Base-by-base conservation (phyloP, 2,888 invertebrate species). In the Cephus nigrinus region DNA sequence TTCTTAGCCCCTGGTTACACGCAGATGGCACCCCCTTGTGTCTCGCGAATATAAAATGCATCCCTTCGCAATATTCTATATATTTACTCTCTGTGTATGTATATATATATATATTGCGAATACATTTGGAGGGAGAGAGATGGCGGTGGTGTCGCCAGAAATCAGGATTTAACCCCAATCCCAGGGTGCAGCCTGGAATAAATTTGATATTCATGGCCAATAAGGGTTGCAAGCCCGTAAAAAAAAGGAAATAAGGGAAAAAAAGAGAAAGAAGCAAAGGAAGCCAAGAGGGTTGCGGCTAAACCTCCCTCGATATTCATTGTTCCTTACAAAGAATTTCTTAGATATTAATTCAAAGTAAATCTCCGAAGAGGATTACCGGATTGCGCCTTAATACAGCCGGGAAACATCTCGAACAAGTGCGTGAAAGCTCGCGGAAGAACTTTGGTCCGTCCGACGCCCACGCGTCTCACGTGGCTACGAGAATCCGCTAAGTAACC, bases 141-240 rank as follows among this genome's bases (percentile, higher is more conserved):
- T 35, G 73, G 55, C 55, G 34, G 33, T 69, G 77, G 68, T 69
- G 68, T 75, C 77, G 77, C 69, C 75, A 77, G 77, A 74, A 77
- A 74, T 74, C 75, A 74, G 77, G 77, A 77, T 77, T 77, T 74
- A 74, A 74, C 74, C 69, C 75, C 75, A 74, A 77, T 77, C 71
- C 74, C 69, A 30, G 74, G 74, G 77, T 74, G 68, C 71, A 69
- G 74, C 74, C 77, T 69, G 69, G 32, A 73, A 34, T 40, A 77
- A 40, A 77, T 77, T 77, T 75, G 69, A 74, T 33, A 77, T 74
- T 32, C 77, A 40, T 68, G 32, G 30, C 34, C 11, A 34, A 34
- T 69, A 36, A 35, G 11, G 55, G 55, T 23, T 55, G 55, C 55
- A 55, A 23, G 55, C 23, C 9, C 55, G 55, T 55, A 71, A n/a